phyloP scores from a whole-genome alignment of 2,113 vertebrate genomes.

The Phyllostomus discolor region DNA sequence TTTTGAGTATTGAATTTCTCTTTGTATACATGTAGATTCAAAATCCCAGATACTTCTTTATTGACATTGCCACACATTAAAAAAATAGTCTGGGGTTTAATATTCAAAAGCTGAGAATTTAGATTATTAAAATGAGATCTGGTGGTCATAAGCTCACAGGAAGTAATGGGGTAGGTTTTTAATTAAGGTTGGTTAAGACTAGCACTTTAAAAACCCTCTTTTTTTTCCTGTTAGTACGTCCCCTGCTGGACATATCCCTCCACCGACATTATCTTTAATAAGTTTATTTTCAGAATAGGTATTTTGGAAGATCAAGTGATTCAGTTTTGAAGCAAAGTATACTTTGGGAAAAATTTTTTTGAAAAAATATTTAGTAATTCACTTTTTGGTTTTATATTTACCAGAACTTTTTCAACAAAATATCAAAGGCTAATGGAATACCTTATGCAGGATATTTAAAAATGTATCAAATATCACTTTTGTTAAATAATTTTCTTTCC shows the following conservation, averaged over 20 bases:
- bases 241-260: background rate
- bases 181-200: background rate
- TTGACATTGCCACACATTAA: background rate
- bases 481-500: background rate
- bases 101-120: background rate
- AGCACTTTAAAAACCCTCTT: background rate
- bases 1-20: background rate
- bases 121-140: background rate
- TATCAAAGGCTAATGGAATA: background rate
- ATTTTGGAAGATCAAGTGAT: background rate
- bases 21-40: background rate
- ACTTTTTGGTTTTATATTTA: background rate
- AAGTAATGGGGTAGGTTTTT: background rate
- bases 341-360: background rate
- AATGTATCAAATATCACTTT: background rate
- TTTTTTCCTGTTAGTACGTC: background rate
- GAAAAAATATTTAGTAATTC: background rate
- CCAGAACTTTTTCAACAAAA: background rate
- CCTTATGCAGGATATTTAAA: background rate
- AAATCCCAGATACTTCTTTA: background rate
- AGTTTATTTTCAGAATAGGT: background rate
- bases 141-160: background rate
- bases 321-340: slow-evolving; percentile 11
- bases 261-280: background rate
- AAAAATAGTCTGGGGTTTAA: background rate